A percentile compares a stretch with the other conserved stretches of the same genome.
phyloP scores from a whole-genome alignment of 2,113 vertebrate species.

The Trochalopteron elliotii region DNA sequence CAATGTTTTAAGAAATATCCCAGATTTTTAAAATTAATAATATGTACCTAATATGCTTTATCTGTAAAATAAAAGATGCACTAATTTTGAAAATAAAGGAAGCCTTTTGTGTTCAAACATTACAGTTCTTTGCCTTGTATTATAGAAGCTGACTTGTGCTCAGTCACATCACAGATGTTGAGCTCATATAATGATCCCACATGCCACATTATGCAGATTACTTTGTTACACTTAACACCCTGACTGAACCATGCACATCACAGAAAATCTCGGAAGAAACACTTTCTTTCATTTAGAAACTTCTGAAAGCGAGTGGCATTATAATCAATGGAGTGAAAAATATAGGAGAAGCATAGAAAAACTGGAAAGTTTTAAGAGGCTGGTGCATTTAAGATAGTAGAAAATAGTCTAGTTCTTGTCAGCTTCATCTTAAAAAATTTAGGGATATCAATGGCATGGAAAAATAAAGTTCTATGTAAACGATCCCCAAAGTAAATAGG shows the following conservation, averaged over 20 bases:
- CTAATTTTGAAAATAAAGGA: not conserved
- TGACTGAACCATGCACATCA: not conserved
- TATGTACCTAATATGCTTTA: not conserved
- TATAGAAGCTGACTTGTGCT: not conserved
- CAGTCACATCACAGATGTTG: not conserved
- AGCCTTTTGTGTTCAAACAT: not conserved
- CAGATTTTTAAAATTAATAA: not conserved
- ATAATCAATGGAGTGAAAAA: slow-evolving; percentile 38
- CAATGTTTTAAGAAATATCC: not conserved
- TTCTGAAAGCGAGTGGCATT: slow-evolving; percentile 1
- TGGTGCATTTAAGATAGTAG: not conserved
- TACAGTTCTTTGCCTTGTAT: not conserved
- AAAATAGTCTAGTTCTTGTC: not conserved
- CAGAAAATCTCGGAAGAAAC: not conserved
- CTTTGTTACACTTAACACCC: not conserved
- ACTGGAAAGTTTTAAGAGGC: not conserved
- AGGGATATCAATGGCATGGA: not conserved
- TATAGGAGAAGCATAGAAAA: not conserved
- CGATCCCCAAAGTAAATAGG: not conserved
- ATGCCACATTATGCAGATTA: not conserved
- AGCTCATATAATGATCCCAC: not conserved
- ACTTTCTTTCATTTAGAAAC: not conserved
- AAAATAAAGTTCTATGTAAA: not conserved
- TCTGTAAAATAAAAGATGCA: not conserved
- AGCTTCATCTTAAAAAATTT: not conserved